Base-by-base conservation (phyloP, 2,888 invertebrate genomes). In the Sarcophaga carnaria region DNA sequence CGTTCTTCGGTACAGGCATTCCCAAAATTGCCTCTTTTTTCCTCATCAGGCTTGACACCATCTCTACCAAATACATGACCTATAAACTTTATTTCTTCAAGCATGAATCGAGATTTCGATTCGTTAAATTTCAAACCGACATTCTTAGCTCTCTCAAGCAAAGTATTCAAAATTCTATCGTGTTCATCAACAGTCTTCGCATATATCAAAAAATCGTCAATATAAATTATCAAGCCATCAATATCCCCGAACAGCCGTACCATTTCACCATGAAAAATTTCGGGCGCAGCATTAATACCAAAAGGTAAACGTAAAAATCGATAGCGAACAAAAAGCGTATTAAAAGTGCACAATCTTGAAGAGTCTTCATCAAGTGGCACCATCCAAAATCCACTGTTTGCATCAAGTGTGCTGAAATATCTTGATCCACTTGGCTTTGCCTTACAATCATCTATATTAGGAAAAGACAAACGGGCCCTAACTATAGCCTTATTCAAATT, bases 331-430 rank as follows among this genome's bases (percentile, higher is more conserved):
- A 27, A 27, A 27, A 4, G 27, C 27, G 27, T 27, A 27, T 27
- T 88, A 49, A 90, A 89, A 10, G 89, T 89, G 70, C 89, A 90
- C 10, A 89, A 69, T 82, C 88, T 87, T 1, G 88, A 81, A 45
- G 89, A 89, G 59, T 88, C 45, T 76, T 90, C 83, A 60, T 88
- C 85, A 3, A 89, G 83, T 12, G 84, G 85, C 8, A 89, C 80
- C 82, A 89, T 88, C 80, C 88, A 89, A 76, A 89, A 83, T 66
- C 89, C 88, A 3, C 77, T 84, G 83, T 78, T 86, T 22, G 88
- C 88, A 64, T 86, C 86, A 54, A 88, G 67, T 10, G 80, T 72
- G 27, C 80, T 81, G 60, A 80, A 83, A 72, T 71, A 59, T 64
- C 72, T 86, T 25, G 79, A 76, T 0, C 74, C 83, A 63, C 22